Conservation (phyloP, 2,797 vertebrate genomes). For the Trachops cirrhosus region DNA sequence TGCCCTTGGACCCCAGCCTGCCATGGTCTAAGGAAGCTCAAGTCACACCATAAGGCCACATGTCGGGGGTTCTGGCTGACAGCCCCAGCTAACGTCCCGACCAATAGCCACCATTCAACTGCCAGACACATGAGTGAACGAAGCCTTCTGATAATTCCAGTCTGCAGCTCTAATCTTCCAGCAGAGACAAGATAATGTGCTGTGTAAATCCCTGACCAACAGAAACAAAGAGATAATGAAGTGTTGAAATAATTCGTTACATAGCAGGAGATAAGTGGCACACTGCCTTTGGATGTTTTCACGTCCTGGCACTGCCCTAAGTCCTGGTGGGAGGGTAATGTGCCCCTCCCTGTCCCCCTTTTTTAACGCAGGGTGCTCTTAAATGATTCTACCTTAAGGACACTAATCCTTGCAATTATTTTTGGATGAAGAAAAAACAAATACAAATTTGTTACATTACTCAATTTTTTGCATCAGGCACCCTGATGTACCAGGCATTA, state of each 20-base stretch:
- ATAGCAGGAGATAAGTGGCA: background rate
- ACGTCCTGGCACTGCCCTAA: background rate
- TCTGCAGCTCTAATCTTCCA: background rate
- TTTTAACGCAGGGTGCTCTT: background rate
- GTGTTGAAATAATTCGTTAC: background rate
- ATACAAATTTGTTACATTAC: background rate
- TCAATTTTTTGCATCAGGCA: background rate
- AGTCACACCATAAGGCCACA: background rate
- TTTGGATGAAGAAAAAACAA: background rate
- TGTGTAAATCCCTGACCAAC: background rate
- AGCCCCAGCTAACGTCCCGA: background rate
- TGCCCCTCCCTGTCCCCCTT: fast-evolving
- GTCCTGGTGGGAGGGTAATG: background rate
- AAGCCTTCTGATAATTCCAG: background rate
- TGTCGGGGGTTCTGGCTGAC: background rate
- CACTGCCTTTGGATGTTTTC: background rate
- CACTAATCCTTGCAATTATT: background rate
- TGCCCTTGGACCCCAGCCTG: background rate
- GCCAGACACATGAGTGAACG: background rate
- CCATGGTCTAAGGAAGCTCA: background rate
- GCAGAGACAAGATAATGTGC: background rate
- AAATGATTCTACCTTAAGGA: background rate
- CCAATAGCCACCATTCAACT: background rate
- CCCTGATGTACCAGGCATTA: background rate
- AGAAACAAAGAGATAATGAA: background rate